These are phyloP conservation scores for Suncus etruscus DNA, from an alignment of 2,113 vertebrate genomes.

Conservation along the genomic window DNA sequence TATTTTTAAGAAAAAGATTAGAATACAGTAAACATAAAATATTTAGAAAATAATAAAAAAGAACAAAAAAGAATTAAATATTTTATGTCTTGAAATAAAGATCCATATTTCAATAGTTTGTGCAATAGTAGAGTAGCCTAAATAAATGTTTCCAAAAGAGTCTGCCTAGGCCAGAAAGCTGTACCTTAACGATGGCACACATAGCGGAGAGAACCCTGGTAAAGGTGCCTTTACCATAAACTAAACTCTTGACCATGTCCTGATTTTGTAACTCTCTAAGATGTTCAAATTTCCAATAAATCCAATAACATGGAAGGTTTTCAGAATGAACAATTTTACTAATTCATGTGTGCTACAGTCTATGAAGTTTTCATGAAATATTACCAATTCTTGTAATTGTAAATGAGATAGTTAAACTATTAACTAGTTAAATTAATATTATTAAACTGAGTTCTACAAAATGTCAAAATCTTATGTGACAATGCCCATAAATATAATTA, in stretches of 20 bases:
- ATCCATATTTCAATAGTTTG: neutral
- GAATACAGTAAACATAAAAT: neutral
- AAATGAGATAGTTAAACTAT: neutral
- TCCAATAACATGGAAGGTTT: neutral
- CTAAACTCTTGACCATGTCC: neutral
- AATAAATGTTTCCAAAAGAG: neutral
- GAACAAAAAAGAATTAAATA: neutral
- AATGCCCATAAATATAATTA: constrained; percentile 1
- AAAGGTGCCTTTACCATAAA: neutral
- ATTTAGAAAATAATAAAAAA: neutral
- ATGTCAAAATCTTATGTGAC: constrained; percentile 1
- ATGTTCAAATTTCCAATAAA: neutral
- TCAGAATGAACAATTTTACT: neutral
- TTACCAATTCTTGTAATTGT: neutral
- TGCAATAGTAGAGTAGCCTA: neutral
- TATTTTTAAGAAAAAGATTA: neutral
- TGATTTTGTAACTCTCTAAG: neutral
- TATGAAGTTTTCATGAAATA: neutral
- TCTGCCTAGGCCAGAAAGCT: no score
- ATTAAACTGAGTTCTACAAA: neutral
- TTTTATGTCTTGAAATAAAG: neutral
- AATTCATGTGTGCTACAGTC: neutral
- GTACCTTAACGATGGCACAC: neutral
- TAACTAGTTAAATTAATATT: neutral
- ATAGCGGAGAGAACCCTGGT: neutral